Conservation (phyloP, 2,888 invertebrate genomes). For the Schrankia costaestrigalis region DNA sequence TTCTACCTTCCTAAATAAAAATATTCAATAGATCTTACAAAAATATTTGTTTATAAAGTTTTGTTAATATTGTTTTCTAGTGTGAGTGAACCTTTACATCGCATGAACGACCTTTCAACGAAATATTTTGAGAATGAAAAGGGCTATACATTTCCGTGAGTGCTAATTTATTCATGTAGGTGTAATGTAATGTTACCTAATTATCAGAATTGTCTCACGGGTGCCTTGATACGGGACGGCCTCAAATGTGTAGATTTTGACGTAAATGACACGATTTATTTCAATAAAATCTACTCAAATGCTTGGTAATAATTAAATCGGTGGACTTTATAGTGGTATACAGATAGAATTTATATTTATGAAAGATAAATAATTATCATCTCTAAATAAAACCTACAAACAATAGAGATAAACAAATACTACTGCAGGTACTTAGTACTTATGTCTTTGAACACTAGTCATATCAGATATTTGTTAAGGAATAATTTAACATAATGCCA, state of each 20-base stretch:
- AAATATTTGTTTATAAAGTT: too few relatives aligned
- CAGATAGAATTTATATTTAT: too few relatives aligned
- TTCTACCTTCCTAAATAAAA: too few relatives aligned
- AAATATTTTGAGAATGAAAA: conserved; percentile 15
- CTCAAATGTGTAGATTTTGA: conserved; percentile 7
- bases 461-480: too few relatives aligned
- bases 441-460: too few relatives aligned
- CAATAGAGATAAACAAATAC: too few relatives aligned
- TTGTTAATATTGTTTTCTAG: too few relatives aligned
- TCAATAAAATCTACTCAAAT: conserved; percentile 1
- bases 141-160: conserved; percentile 25
- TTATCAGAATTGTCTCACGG: conserved; percentile 24
- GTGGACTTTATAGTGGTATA: conserved; percentile 3
- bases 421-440: too few relatives aligned
- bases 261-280: conserved; percentile 4
- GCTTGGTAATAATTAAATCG: not conserved
- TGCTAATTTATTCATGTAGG: conserved; percentile 32
- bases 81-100: not conserved
- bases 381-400: too few relatives aligned
- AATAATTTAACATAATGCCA: too few relatives aligned
- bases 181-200: conserved; percentile 26
- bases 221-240: conserved; percentile 9
- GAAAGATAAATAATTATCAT: too few relatives aligned
- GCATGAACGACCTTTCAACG: conserved; percentile 1
- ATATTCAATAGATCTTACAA: too few relatives aligned